These are phyloP conservation scores for Drosophila tripunctata DNA, from an alignment of 2,888 invertebrate genomes.

Conservation along the genomic window DNA sequence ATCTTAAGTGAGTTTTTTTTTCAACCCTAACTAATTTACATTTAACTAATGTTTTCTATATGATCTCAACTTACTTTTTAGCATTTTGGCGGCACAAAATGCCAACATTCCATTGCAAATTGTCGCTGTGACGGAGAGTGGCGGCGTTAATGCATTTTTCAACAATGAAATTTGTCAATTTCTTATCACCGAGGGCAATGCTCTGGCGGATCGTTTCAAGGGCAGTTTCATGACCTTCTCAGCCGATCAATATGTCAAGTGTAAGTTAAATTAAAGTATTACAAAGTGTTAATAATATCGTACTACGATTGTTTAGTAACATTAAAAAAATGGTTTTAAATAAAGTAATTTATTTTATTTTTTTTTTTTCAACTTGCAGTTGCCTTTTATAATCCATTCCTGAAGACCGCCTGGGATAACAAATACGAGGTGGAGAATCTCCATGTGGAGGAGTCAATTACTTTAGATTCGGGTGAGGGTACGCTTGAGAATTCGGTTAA, in stretches of 20 bases:
- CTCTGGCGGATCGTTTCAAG: slow-evolving; percentile 93
- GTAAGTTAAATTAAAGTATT: slow-evolving; percentile 86
- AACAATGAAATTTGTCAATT: slow-evolving; percentile 94
- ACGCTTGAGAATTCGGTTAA: slow-evolving; percentile 89
- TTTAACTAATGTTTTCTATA: not conserved
- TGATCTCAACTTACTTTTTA: slow-evolving; percentile 77
- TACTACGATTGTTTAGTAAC: no score
- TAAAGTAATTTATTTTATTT: not conserved
- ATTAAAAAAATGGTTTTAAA: no score
- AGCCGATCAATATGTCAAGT: slow-evolving; percentile 93
- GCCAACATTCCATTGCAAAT: slow-evolving; percentile 97
- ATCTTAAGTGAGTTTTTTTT: slow-evolving; percentile 90
- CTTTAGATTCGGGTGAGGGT: slow-evolving; percentile 88
- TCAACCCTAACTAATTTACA: no score
- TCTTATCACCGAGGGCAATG: slow-evolving; percentile 96
- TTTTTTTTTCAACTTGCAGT: slow-evolving; percentile 85
- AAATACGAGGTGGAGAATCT: slow-evolving; percentile 97
- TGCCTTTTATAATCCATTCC: slow-evolving; percentile 97
- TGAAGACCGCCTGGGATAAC: slow-evolving; percentile 98
- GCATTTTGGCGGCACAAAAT: slow-evolving; percentile 96
- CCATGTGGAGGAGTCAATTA: slow-evolving; percentile 90
- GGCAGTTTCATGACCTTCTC: slow-evolving; percentile 97
- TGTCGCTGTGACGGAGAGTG: slow-evolving; percentile 95
- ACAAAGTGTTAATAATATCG: not conserved
- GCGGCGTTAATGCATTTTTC: slow-evolving; percentile 95